phyloP scores from a whole-genome alignment of 1,140 invertebrate genomes.

The Panagrolaimus sp. region DNA sequence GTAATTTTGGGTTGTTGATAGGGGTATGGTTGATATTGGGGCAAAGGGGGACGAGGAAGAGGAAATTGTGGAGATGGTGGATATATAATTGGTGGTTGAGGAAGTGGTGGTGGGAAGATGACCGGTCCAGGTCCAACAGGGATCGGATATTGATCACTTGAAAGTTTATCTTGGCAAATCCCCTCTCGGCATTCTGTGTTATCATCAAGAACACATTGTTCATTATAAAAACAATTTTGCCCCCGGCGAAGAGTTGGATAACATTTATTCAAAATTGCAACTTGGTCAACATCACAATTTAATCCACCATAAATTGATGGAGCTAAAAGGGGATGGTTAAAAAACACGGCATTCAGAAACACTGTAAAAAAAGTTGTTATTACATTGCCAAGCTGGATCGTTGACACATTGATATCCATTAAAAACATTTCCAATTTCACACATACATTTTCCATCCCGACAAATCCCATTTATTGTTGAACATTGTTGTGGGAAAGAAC shows the following conservation, averaged over 20 bases:
- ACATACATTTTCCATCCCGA: too few relatives aligned
- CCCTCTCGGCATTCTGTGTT: neutral
- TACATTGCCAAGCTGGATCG: neutral
- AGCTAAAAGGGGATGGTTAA: neutral
- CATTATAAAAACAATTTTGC: neutral
- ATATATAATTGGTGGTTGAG: neutral
- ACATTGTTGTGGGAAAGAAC: constrained; percentile 37
- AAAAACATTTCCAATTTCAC: neutral
- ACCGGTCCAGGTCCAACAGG: too few relatives aligned
- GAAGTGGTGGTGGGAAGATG: neutral
- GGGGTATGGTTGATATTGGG: neutral
- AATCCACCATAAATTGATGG: too few relatives aligned
- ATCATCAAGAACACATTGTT: neutral
- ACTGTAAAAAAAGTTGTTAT: neutral
- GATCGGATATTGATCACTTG: neutral
- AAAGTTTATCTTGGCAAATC: neutral
- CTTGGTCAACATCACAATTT: too few relatives aligned
- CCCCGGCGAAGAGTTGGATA: neutral
- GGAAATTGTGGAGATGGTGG: neutral
- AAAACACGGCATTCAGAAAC: neutral
- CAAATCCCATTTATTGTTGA: too few relatives aligned
- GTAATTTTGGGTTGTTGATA: neutral
- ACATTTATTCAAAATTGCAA: neutral
- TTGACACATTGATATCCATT: neutral
- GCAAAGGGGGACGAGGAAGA: too few relatives aligned